phyloP scores from a whole-genome alignment of 2,113 vertebrate genomes.

The Monopterus albus region DNA sequence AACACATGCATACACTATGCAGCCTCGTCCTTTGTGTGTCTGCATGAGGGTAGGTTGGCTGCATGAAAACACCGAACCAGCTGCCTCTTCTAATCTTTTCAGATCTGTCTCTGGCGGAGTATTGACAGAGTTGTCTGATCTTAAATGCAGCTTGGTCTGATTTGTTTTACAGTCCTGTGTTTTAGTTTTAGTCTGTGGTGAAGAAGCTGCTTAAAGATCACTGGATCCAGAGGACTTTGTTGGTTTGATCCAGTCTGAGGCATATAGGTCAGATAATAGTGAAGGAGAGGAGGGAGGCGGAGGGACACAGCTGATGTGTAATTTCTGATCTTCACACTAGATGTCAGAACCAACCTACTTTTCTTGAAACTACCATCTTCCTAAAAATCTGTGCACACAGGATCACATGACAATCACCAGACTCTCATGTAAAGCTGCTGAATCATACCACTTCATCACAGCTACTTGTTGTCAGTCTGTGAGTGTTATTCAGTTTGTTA shows the following conservation, averaged over 20 bases:
- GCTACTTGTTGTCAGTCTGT: too few species aligned
- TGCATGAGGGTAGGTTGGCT: conserved; percentile 16
- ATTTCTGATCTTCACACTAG: conserved; percentile 52
- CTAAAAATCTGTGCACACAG: too few species aligned
- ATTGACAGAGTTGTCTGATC: background rate
- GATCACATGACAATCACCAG: too few species aligned
- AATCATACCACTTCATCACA: background rate
- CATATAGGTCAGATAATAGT: conserved; percentile 6
- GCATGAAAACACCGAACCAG: conserved; percentile 5
- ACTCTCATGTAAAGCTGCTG: background rate
- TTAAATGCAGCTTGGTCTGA: conserved; percentile 8
- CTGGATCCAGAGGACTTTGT: background rate
- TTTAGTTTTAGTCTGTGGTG: conserved; percentile 15
- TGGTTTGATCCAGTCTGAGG: background rate
- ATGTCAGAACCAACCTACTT: conserved; percentile 50
- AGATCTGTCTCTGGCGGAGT: background rate
- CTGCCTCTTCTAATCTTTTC: conserved; percentile 32
- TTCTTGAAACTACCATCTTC: too few species aligned
- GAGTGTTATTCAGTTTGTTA: too few species aligned
- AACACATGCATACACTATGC: conserved; percentile 10
- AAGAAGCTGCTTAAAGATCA: background rate
- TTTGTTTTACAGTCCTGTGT: too few species aligned
- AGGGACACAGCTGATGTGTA: background rate
- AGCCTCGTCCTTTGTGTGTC: conserved; percentile 22
- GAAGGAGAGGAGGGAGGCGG: background rate